Percentiles rank a stretch among this genome's conserved stretches.
These are phyloP conservation scores for Drosophila peninsularis DNA, from an alignment of 2,888 invertebrate species.

Conservation along the genomic window DNA sequence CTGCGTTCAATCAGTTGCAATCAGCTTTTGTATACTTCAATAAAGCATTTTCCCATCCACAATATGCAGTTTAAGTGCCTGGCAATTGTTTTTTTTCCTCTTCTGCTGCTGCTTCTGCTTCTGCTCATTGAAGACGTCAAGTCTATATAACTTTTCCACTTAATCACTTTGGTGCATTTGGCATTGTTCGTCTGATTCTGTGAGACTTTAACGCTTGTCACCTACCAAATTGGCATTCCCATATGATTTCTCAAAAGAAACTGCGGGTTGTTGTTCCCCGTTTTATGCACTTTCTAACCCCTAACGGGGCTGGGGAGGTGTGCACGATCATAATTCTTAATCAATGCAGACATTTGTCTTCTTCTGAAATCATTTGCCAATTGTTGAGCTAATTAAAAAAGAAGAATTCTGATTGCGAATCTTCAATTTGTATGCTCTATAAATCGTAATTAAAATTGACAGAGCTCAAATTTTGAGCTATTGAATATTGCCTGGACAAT, in stretches of 20 bases:
- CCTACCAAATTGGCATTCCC: slow-evolving; percentile 40
- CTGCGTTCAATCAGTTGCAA: no score
- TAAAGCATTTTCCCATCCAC: background rate
- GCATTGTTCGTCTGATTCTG: slow-evolving; percentile 30
- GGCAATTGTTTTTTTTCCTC: no score
- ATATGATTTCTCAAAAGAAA: background rate
- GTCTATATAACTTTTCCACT: slow-evolving; percentile 45
- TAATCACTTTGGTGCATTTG: slow-evolving; percentile 46
- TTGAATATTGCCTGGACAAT: slow-evolving; percentile 33
- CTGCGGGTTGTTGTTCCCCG: slow-evolving; percentile 9
- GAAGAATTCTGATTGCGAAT: slow-evolving; percentile 6
- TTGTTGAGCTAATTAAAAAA: slow-evolving; percentile 70
- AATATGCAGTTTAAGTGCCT: background rate
- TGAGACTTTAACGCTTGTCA: slow-evolving; percentile 41
- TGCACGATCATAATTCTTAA: slow-evolving; percentile 57
- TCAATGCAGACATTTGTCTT: slow-evolving; percentile 59
- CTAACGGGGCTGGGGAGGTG: slow-evolving; percentile 30
- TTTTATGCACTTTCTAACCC: slow-evolving; percentile 24
- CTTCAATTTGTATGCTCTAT: slow-evolving; percentile 58
- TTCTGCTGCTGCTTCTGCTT: background rate
- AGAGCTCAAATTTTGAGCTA: slow-evolving; percentile 45
- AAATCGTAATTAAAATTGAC: slow-evolving; percentile 80
- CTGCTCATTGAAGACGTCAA: slow-evolving; percentile 34
- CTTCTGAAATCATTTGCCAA: slow-evolving; percentile 72
- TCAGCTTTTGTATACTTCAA: background rate